Evolutionary conservation across 2,888 invertebrate genomes (phyloP).

Genomic region (Yponomeuta malinellus): DNA sequence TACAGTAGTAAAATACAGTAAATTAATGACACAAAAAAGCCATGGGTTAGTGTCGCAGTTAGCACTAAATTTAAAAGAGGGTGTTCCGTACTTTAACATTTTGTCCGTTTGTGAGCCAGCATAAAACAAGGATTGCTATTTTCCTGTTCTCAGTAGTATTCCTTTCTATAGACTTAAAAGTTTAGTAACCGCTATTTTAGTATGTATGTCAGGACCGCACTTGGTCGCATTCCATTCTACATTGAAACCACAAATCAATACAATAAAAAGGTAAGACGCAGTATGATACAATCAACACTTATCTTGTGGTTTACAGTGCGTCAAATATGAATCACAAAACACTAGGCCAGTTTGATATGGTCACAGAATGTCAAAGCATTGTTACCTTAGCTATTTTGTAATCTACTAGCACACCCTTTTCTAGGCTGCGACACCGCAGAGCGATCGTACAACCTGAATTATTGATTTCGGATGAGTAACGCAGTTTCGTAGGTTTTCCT

Average conservation of each 20-base stretch:
- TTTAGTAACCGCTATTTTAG: too few relatives aligned
- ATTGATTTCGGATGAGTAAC: conserved; percentile 1
- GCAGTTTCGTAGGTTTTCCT: background rate
- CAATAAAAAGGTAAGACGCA: background rate
- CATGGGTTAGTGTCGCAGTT: too few relatives aligned
- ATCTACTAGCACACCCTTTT: background rate
- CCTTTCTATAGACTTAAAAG: too few relatives aligned
- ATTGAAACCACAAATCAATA: background rate
- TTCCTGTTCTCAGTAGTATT: too few relatives aligned
- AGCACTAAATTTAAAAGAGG: too few relatives aligned
- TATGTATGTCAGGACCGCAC: too few relatives aligned
- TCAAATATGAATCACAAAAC: background rate
- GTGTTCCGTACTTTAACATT: too few relatives aligned
- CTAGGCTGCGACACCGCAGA: conserved; percentile 4
- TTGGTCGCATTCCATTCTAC: background rate
- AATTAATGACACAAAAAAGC: too few relatives aligned
- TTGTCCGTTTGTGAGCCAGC: too few relatives aligned
- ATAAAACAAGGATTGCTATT: too few relatives aligned
- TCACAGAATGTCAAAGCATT: background rate
- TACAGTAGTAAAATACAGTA: too few relatives aligned
- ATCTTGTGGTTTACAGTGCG: background rate
- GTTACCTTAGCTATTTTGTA: background rate
- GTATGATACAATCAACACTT: background rate
- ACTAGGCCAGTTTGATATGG: background rate
- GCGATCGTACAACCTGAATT: background rate